Base-by-base conservation (phyloP, 2,888 invertebrate genomes). In the Pammene aurita region DNA sequence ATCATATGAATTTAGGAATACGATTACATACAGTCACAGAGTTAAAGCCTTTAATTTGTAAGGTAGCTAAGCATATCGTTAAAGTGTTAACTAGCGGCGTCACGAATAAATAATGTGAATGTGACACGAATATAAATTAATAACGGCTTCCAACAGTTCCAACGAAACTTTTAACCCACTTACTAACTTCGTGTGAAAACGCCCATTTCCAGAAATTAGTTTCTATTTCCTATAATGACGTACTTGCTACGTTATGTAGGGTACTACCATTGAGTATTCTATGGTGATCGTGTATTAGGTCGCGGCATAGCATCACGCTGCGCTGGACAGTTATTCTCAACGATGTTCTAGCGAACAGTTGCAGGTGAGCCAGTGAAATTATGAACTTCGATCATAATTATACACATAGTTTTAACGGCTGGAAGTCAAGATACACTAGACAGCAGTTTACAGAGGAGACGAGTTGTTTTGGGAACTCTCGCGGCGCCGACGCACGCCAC, bases 271-370 rank as follows among this genome's bases (percentile, higher is more conserved):
- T 61, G 48, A 50, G 50, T 62, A 52, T 52, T 41, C 41, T 34
- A n/a, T 41, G n/a, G 38, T 18, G 50, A 11, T 41, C n/a, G 38
- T 26, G 61, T 62, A 62, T 38, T 62, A 18, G 62, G 62, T 41
- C 62, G 52, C 50, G 41, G 50, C 50, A 66, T 58, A 58, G 50
- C 58, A 66, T 66, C 66, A 58, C 66, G 58, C 58, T 34, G 62
- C 26, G 44, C 44, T 58, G 58, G n/a, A 44, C 58, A 44, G 26
- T 46, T 58, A 46, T 34, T n/a, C 26, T 0, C 26, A 34, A n/a
- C 7, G 34, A 26, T 35, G 9, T 50, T 11, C 10, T 26, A 50
- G 11, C 16, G 14, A 9, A 16, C 11, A 50, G 50, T 18, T 50
- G 10, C 34, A 26, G 44, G 7, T 5, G 13, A 44, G n/a, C 58